A percentile compares a stretch with the other conserved stretches of the same genome.
Conservation (phyloP, 2,888 invertebrate species). For the Thereva unica region DNA sequence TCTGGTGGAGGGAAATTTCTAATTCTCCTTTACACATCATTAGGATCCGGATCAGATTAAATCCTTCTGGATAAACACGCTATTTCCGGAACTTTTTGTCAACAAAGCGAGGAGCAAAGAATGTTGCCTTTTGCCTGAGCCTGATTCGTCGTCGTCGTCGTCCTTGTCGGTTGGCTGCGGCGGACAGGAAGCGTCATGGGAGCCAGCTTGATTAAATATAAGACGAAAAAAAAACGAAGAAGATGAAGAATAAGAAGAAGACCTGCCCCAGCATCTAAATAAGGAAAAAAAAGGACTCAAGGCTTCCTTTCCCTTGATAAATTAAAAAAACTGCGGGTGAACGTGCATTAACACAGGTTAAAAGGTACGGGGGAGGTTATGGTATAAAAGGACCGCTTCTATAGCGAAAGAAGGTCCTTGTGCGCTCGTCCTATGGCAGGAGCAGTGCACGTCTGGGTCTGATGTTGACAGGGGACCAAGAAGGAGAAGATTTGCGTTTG, state of each 20-base stretch:
- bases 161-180: not conserved
- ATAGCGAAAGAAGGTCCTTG: not conserved
- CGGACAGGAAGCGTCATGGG: slow-evolving; percentile 3
- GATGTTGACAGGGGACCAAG: slow-evolving; percentile 11
- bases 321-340: too few relatives aligned
- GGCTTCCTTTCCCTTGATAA: too few relatives aligned
- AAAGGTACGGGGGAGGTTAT: too few relatives aligned
- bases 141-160: slow-evolving; percentile 1
- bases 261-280: too few relatives aligned
- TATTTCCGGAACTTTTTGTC: slow-evolving; percentile 30
- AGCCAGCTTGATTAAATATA: slow-evolving; percentile 8
- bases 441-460: slow-evolving; percentile 4
- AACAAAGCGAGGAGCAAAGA: not conserved
- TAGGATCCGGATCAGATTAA: slow-evolving; percentile 3
- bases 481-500: not conserved
- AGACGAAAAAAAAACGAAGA: not conserved
- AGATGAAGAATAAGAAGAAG: too few relatives aligned
- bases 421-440: not conserved
- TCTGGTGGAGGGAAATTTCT: not conserved
- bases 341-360: too few relatives aligned
- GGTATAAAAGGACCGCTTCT: too few relatives aligned
- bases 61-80: slow-evolving; percentile 32
- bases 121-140: not conserved
- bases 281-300: too few relatives aligned
- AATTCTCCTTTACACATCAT: slow-evolving; percentile 11